Evolutionary conservation across 2,113 vertebrate genomes (phyloP).

Genomic region (Sapajus apella): DNA sequence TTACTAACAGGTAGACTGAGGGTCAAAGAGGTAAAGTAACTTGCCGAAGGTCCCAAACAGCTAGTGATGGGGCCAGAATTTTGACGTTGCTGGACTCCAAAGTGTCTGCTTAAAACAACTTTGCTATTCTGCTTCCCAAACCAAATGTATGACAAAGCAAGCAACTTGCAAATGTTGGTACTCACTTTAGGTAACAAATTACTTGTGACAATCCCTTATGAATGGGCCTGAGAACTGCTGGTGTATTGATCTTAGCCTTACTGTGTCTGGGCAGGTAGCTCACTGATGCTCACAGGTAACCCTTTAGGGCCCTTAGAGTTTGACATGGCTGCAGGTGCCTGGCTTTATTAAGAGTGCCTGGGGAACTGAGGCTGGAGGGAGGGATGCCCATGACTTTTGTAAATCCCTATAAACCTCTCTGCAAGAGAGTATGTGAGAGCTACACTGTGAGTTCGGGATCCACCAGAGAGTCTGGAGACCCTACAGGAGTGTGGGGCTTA

Average conservation of each 20-base stretch:
- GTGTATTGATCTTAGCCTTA: neutral
- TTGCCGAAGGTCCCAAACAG: neutral
- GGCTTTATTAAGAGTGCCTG: neutral
- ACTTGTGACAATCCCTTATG: neutral
- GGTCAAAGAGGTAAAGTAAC: neutral
- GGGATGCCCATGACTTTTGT: neutral
- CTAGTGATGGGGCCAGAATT: neutral
- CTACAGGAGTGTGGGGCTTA: neutral
- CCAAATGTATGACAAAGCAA: neutral
- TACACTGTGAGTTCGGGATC: neutral
- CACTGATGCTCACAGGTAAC: neutral
- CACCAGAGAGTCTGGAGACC: neutral
- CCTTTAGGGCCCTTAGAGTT: neutral
- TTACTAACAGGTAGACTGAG: neutral
- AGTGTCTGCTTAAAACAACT: neutral
- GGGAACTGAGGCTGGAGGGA: neutral
- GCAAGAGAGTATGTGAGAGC: neutral
- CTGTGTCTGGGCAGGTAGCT: neutral
- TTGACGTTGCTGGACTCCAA: neutral
- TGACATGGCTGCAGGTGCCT: neutral
- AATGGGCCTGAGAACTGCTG: neutral
- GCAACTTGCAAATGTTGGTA: neutral
- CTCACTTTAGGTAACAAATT: constrained; percentile 24
- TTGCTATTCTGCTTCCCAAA: neutral
- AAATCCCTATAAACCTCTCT: neutral